Evolutionary conservation across 2,113 vertebrate species (phyloP), one percentile per base, ranked within the genome.

Genomic region (Xenus cinereus): DNA sequence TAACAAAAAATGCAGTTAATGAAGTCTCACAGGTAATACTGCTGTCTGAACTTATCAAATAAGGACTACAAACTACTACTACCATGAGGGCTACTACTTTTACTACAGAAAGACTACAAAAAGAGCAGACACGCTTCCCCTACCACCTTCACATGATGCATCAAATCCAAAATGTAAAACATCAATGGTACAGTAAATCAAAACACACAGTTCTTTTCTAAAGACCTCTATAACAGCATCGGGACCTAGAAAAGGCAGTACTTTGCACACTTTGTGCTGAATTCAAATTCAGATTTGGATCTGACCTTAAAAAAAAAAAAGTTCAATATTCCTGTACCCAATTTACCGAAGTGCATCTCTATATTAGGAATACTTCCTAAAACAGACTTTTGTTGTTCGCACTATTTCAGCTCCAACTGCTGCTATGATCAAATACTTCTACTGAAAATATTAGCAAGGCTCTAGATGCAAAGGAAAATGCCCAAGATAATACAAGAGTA

Each of bases 71-170:
- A 88, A 37, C 46, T 86, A 54, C 63, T 50, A 85, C 53, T 18
- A 75, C 14, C 60, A 39, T 1, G 7, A 89, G 23, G 30, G 56
- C 37, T 28, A 46, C 22, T 41, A 39, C 60, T 72, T 60, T 39
- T 43, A 53, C 18, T 75, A 46, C 16, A 79, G 59, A 56, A n/a
- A 56, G 28, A 22, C 37, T 50, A 81, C 33, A 46, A 39, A 43
- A 83, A 66, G 15, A 81, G 51, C 8, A 10, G 41, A 71, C 22
- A 5, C 1, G 4, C 19, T 79, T 67, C 67, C 12, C 60, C 48
- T 14, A 79, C 17, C 22, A 82, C 30, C 23, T 72, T 46, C 22
- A 22, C 17, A 6, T 7, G 6, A 62, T 0, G 0, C 13, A 50
- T 23, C 43, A 84, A 43, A 78, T 48, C 13, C 24, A 19, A 84